phyloP scores from a whole-genome alignment of 2,113 vertebrate species.

The Ivindomyrus marchei region DNA sequence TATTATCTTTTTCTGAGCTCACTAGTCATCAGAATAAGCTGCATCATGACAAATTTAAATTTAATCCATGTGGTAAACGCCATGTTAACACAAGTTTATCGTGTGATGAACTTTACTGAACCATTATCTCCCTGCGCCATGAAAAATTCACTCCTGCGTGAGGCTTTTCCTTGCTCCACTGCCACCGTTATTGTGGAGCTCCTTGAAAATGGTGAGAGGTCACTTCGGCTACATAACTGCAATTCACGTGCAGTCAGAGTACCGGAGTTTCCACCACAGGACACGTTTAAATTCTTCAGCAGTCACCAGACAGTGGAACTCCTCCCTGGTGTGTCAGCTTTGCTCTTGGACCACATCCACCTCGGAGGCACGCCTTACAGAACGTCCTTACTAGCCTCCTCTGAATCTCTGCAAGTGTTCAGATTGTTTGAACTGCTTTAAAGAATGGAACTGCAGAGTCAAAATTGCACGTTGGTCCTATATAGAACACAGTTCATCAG shows the following conservation, averaged over 20 bases:
- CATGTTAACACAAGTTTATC: neutral
- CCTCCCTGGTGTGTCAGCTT: neutral
- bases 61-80: neutral
- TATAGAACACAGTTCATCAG: neutral
- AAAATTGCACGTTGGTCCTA: neutral
- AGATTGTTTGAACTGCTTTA: neutral
- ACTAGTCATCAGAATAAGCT: neutral
- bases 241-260: slow-evolving; percentile 40
- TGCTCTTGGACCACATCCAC: slow-evolving; percentile 13
- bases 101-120: neutral
- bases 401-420: neutral
- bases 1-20: neutral
- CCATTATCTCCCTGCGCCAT: neutral
- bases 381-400: neutral
- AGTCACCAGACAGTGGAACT: slow-evolving; percentile 16
- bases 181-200: slow-evolving; percentile 3
- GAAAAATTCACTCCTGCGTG: neutral
- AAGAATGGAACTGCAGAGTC: neutral
- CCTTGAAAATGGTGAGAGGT: slow-evolving; percentile 27
- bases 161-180: neutral
- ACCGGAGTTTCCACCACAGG: slow-evolving; percentile 39
- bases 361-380: neutral
- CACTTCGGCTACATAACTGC: slow-evolving; percentile 38
- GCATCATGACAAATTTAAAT: neutral
- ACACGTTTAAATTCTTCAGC: slow-evolving; percentile 36